Percentiles rank a stretch among this genome's conserved stretches.
Evolutionary conservation across 1,140 invertebrate genomes (phyloP).

Genomic region (Solenopsis invicta): DNA sequence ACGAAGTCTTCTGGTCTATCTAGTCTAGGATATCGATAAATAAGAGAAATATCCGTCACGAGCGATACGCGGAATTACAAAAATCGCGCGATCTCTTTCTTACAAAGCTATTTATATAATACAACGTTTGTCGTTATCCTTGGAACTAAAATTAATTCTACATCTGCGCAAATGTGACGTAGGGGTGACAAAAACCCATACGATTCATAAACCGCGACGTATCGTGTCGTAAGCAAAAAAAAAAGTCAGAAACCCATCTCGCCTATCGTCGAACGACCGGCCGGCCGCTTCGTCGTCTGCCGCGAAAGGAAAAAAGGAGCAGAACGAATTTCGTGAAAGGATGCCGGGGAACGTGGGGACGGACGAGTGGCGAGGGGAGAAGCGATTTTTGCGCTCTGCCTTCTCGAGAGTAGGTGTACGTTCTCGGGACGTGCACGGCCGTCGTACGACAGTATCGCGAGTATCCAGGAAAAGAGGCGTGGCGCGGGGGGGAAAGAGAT

Average conservation of each 20-base stretch:
- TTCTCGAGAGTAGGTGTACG: slow-evolving; percentile 72
- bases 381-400: slow-evolving; percentile 43
- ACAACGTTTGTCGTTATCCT: background rate
- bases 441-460: slow-evolving; percentile 67
- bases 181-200: background rate
- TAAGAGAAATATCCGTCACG: background rate
- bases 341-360: background rate
- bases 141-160: slow-evolving; percentile 25
- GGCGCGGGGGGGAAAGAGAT: slow-evolving; percentile 53
- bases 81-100: background rate
- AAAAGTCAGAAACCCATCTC: slow-evolving; percentile 20
- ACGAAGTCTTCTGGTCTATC: too few relatives aligned
- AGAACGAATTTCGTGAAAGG: slow-evolving; percentile 59
- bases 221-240: background rate
- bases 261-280: slow-evolving; percentile 13
- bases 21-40: too few relatives aligned
- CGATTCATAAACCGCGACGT: slow-evolving; percentile 2
- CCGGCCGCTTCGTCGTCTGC: slow-evolving; percentile 18
- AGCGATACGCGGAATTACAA: background rate
- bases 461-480: slow-evolving; percentile 68
- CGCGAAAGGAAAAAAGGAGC: slow-evolving; percentile 31
- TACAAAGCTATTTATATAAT: background rate
- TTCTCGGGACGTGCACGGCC: slow-evolving; percentile 63
- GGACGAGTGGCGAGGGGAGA: background rate
- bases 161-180: background rate